phyloP scores from a whole-genome alignment of 2,113 vertebrate genomes.

The Bagarius yarrelli region DNA sequence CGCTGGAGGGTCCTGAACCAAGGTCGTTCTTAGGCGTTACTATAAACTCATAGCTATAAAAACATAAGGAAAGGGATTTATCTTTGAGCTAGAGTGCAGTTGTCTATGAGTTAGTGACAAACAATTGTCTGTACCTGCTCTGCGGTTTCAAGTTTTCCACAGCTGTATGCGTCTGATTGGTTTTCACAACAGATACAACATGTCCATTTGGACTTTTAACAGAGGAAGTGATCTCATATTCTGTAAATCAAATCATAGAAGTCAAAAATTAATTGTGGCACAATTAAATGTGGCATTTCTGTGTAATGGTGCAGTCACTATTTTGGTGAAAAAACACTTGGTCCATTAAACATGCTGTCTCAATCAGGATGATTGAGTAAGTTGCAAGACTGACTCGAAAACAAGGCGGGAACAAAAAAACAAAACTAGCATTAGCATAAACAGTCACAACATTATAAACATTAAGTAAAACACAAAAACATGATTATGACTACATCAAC shows the following conservation, averaged over 20 bases:
- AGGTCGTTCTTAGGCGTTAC: conserved; percentile 90
- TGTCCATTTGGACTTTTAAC: conserved; percentile 80
- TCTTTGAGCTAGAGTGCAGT: not conserved
- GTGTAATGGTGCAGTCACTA: not conserved
- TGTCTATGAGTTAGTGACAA: not conserved
- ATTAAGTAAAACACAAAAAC: too few relatives aligned
- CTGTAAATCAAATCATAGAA: conserved; percentile 61
- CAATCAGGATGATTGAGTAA: too few relatives aligned
- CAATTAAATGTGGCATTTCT: not conserved
- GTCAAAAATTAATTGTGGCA: not conserved
- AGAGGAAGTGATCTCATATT: conserved; percentile 88
- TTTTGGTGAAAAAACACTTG: not conserved
- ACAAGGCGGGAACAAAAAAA: too few relatives aligned
- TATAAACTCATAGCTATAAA: conserved; percentile 87
- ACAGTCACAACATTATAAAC: too few relatives aligned
- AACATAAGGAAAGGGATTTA: not conserved
- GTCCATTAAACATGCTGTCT: too few relatives aligned
- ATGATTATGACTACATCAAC: too few relatives aligned
- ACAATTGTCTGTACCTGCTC: conserved; percentile 77
- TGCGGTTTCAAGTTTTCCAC: conserved; percentile 95
- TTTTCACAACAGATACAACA: conserved; percentile 80
- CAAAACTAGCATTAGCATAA: too few relatives aligned
- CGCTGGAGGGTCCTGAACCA: conserved; percentile 84
- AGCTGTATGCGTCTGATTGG: conserved; percentile 93
- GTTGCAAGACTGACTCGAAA: too few relatives aligned